Percentiles rank a stretch among this genome's conserved stretches.
phyloP scores from a whole-genome alignment of 2,888 invertebrate species.

The Brachypterus glaber region DNA sequence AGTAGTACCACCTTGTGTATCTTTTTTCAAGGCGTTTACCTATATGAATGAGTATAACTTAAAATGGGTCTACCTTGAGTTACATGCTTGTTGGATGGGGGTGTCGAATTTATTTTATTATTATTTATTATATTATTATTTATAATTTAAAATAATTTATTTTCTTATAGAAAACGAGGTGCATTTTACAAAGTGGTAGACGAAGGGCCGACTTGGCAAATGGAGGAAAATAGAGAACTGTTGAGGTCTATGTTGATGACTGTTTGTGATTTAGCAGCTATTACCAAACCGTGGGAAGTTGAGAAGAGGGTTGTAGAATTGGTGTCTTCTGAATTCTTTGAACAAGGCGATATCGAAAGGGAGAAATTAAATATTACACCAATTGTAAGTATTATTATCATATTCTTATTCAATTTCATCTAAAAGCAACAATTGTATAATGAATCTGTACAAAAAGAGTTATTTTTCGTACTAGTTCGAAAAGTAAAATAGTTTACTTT shows the following conservation, averaged over 20 bases:
- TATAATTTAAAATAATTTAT: slow-evolving; percentile 11
- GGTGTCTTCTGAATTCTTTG: slow-evolving; percentile 87
- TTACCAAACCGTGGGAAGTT: slow-evolving; percentile 90
- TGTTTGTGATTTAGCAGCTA: slow-evolving; percentile 88
- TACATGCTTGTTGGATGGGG: too few relatives aligned
- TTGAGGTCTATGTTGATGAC: slow-evolving; percentile 91
- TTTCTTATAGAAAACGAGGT: slow-evolving; percentile 65
- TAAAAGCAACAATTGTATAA: too few relatives aligned
- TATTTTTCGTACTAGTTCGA: too few relatives aligned
- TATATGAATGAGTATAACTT: too few relatives aligned
- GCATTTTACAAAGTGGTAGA: slow-evolving; percentile 68
- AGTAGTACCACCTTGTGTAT: too few relatives aligned
- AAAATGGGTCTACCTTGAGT: too few relatives aligned
- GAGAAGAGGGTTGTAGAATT: slow-evolving; percentile 87
- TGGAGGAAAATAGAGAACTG: slow-evolving; percentile 69
- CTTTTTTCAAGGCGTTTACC: too few relatives aligned
- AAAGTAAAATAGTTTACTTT: too few relatives aligned
- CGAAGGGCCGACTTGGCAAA: slow-evolving; percentile 54
- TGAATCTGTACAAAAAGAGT: too few relatives aligned
- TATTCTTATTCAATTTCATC: too few relatives aligned
- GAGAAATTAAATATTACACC: slow-evolving; percentile 84
- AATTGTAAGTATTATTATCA: slow-evolving; percentile 76
- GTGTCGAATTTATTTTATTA: too few relatives aligned
- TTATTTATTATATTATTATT: too few relatives aligned
- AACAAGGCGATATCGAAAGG: slow-evolving; percentile 86